Evolutionary conservation across 2,113 vertebrate genomes (phyloP).

Genomic region (Propithecus coquereli): DNA sequence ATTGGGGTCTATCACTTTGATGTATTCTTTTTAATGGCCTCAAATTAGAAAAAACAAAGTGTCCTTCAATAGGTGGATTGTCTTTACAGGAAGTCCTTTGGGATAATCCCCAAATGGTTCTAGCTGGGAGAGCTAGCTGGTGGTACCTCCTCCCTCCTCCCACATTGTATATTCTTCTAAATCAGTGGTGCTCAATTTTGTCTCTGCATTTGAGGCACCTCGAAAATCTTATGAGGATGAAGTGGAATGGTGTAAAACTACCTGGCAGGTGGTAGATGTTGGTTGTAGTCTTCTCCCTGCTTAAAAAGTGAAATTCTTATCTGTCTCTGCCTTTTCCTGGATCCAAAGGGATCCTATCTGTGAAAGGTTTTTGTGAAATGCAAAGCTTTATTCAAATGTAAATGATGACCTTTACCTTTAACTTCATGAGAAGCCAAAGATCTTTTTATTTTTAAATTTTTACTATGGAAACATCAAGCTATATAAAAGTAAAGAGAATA

Average conservation of each 20-base stretch:
- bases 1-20: too few species aligned
- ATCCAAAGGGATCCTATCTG: background rate
- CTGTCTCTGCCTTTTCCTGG: background rate
- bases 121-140: background rate
- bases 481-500: constrained; percentile 39
- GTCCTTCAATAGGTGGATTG: background rate
- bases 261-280: background rate
- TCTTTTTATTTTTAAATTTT: constrained; percentile 53
- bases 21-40: background rate
- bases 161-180: background rate
- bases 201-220: background rate
- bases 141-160: background rate
- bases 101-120: background rate
- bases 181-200: background rate
- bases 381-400: constrained; percentile 70
- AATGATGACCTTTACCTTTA: constrained; percentile 67
- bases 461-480: constrained; percentile 52
- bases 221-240: background rate
- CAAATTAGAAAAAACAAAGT: background rate
- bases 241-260: background rate
- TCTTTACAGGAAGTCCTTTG: background rate
- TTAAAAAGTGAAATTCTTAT: background rate
- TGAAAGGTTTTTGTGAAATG: constrained; percentile 50
- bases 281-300: background rate
- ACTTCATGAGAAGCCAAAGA: constrained; percentile 24